These are phyloP conservation scores for Numenius arquata DNA, from an alignment of 2,113 vertebrate genomes.

Conservation along the genomic window DNA sequence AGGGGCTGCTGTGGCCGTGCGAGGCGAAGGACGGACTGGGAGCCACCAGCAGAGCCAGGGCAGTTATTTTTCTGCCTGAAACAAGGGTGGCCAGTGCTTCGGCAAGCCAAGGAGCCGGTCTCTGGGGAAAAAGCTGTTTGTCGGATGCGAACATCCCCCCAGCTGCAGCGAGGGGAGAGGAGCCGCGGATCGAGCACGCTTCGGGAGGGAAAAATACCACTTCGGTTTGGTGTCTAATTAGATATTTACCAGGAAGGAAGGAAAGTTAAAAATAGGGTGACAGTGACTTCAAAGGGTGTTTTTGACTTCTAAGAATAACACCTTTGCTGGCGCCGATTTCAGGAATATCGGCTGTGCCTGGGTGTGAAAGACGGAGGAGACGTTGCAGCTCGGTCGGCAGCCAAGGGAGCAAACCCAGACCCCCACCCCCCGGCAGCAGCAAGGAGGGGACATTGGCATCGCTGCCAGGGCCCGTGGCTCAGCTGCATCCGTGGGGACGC, in stretches of 20 bases:
- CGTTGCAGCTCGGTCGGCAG: not conserved
- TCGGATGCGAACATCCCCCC: not conserved
- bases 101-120: not conserved
- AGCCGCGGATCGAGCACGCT: not conserved
- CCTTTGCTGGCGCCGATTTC: not conserved
- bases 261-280: constrained; percentile 33
- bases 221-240: not conserved
- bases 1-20: constrained; percentile 1
- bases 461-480: accelerated
- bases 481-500: not conserved
- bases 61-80: not conserved
- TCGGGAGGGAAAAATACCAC: not conserved
- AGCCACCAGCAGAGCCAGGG: not conserved
- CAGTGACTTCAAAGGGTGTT: constrained; percentile 52
- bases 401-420: not conserved
- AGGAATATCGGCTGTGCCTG: not conserved
- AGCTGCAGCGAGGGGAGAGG: not conserved
- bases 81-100: not conserved
- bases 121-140: not conserved
- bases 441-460: not conserved
- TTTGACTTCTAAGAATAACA: constrained; percentile 58
- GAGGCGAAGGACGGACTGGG: not conserved
- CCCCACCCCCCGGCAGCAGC: accelerated
- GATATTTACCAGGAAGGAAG: constrained; percentile 51
- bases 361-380: not conserved